A percentile compares a stretch with the other conserved stretches of the same genome.
Conservation (phyloP, 2,888 invertebrate species). For the Pseudeuparius sepicola region DNA sequence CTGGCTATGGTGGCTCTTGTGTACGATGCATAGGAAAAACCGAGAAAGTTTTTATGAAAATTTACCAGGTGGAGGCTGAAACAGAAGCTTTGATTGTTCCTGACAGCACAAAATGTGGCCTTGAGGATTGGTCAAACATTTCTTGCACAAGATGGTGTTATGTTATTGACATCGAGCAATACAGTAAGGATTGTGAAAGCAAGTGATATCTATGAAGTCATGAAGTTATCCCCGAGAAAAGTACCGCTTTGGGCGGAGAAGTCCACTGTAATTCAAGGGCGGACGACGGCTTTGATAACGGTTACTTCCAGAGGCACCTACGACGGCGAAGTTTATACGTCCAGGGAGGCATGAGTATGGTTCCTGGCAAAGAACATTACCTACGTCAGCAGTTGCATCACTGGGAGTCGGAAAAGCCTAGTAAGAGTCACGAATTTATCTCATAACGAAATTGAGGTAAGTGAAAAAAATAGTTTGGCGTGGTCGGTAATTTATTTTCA, state of each 20-base stretch:
- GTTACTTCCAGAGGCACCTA: slow-evolving; percentile 1
- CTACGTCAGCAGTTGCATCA: slow-evolving; percentile 6
- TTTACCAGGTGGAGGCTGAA: no score
- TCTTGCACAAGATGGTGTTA: slow-evolving; percentile 3
- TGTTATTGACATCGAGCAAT: slow-evolving; percentile 3
- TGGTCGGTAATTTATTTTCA: slow-evolving; percentile 1
- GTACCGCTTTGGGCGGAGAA: slow-evolving; percentile 6
- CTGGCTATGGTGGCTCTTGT: no score
- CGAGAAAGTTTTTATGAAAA: no score
- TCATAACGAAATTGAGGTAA: slow-evolving; percentile 9
- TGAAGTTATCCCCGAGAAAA: slow-evolving; percentile 5
- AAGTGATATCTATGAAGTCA: neutral
- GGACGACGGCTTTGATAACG: no score
- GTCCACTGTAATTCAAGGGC: neutral
- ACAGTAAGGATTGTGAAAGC: slow-evolving; percentile 3
- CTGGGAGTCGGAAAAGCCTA: slow-evolving; percentile 3
- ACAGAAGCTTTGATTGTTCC: no score
- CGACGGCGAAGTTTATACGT: slow-evolving; percentile 7
- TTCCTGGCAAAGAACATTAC: slow-evolving; percentile 6
- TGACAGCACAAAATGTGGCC: no score
- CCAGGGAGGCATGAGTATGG: slow-evolving; percentile 3
- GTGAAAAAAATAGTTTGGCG: slow-evolving; percentile 4
- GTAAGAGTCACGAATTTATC: slow-evolving; percentile 5
- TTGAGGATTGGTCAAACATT: slow-evolving; percentile 5
- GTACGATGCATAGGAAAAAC: no score